These are phyloP conservation scores for Ryuthela nishihirai DNA, from an alignment of 2,888 invertebrate species.

Conservation along the genomic window DNA sequence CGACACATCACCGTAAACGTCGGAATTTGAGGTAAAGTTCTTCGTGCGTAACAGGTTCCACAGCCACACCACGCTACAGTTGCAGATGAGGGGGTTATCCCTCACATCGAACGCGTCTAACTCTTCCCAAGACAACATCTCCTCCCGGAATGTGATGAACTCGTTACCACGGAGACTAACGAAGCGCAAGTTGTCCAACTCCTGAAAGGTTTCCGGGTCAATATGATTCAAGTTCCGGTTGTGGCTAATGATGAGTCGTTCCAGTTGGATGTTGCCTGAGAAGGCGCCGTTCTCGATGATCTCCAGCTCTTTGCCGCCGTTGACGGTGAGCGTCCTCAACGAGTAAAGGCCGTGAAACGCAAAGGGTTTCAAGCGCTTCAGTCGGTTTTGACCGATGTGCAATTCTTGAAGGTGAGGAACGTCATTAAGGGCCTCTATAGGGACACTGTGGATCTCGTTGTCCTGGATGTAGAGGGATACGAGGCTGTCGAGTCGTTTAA, in stretches of 20 bases:
- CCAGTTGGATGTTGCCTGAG: constrained; percentile 26
- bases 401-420: constrained; percentile 28
- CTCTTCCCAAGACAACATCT: constrained; percentile 59
- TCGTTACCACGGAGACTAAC: constrained; percentile 40
- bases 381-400: constrained; percentile 31
- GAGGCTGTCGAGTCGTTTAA: constrained; percentile 31
- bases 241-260: constrained; percentile 31
- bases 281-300: constrained; percentile 35
- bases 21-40: constrained; percentile 18
- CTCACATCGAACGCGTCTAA: constrained; percentile 69
- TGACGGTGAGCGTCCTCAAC: constrained; percentile 22
- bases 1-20: constrained; percentile 18
- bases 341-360: constrained; percentile 23
- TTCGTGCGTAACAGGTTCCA: constrained; percentile 25
- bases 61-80: constrained; percentile 81
- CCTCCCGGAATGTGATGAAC: constrained; percentile 32
- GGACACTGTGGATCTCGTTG: constrained; percentile 30
- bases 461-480: constrained; percentile 33
- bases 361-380: constrained; percentile 12
- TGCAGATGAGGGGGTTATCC: constrained; percentile 79
- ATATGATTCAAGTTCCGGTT: constrained; percentile 27
- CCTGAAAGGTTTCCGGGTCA: constrained; percentile 29
- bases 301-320: constrained; percentile 25
- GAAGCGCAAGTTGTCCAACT: constrained; percentile 21
- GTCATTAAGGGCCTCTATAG: constrained; percentile 30